Evolutionary conservation across 2,797 vertebrate genomes (phyloP).

Genomic region (Margarornis squamiger): DNA sequence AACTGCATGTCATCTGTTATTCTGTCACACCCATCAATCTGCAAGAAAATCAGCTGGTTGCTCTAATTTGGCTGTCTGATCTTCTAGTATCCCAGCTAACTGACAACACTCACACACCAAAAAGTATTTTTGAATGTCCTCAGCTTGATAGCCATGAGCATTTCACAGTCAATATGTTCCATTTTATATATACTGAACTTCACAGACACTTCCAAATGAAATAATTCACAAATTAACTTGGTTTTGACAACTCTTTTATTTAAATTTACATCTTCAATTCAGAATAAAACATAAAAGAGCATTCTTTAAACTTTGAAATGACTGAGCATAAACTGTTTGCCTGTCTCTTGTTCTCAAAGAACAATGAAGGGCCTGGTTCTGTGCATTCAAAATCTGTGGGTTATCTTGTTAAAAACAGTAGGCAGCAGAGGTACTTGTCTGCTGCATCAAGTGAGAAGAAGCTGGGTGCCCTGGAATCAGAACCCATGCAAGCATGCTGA

Average conservation of each 20-base stretch:
- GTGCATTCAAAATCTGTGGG: not conserved
- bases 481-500: not conserved
- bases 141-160: not conserved
- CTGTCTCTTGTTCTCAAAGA: not conserved
- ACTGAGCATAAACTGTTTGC: not conserved
- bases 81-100: conserved; percentile 24
- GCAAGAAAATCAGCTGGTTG: conserved; percentile 55
- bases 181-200: conserved; percentile 51
- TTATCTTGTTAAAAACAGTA: not conserved
- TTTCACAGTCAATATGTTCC: conserved; percentile 40
- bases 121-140: conserved; percentile 1
- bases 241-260: conserved; percentile 25
- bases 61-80: conserved; percentile 57
- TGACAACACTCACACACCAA: conserved; percentile 26
- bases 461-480: not conserved
- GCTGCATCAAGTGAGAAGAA: not conserved
- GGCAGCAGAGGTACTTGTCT: not conserved
- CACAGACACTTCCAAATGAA: conserved; percentile 34
- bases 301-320: conserved; percentile 19
- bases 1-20: conserved; percentile 47
- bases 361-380: not conserved
- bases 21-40: conserved; percentile 67
- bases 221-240: conserved; percentile 47
- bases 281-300: conserved; percentile 10
- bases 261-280: not conserved